Percentiles rank a stretch among this genome's conserved stretches.
Evolutionary conservation across 2,797 vertebrate species (phyloP).

Genomic region (Tauraco hartlaubi): DNA sequence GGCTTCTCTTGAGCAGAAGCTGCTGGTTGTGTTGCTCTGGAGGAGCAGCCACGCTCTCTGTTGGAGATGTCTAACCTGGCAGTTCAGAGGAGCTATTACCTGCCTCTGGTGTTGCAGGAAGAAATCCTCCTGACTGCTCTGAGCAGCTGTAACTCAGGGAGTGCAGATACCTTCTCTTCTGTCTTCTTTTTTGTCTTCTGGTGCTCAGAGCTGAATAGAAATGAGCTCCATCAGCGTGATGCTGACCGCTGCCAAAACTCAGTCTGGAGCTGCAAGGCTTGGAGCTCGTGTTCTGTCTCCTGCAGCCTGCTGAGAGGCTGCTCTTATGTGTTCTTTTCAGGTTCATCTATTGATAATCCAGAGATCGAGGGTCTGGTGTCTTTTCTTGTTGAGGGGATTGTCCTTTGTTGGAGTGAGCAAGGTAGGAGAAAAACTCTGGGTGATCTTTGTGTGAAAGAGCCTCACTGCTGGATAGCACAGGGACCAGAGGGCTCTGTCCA

Average conservation of each 20-base stretch:
- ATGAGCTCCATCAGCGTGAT: accelerated
- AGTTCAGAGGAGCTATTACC: neutral
- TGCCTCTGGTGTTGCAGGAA: too few species aligned
- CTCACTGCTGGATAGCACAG: too few species aligned
- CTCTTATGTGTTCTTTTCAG: accelerated
- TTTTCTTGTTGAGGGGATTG: neutral
- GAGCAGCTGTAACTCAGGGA: neutral
- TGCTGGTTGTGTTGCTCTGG: neutral
- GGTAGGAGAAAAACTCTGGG: accelerated
- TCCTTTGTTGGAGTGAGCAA: neutral
- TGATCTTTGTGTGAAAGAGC: neutral
- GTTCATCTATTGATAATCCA: accelerated
- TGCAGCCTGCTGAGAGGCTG: neutral
- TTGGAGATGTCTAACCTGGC: neutral
- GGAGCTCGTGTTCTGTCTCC: too few species aligned
- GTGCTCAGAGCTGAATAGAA: accelerated
- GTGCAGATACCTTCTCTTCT: neutral
- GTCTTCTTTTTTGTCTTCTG: too few species aligned
- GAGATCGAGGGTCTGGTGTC: accelerated
- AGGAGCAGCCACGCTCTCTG: neutral
- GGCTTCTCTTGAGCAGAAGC: neutral
- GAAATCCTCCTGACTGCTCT: neutral
- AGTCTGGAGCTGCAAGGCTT: neutral
- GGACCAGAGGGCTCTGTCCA: neutral
- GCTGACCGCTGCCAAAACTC: neutral